phyloP scores from a whole-genome alignment of 64 coral and sea anemone species.

The Orbicella faveolata region DNA sequence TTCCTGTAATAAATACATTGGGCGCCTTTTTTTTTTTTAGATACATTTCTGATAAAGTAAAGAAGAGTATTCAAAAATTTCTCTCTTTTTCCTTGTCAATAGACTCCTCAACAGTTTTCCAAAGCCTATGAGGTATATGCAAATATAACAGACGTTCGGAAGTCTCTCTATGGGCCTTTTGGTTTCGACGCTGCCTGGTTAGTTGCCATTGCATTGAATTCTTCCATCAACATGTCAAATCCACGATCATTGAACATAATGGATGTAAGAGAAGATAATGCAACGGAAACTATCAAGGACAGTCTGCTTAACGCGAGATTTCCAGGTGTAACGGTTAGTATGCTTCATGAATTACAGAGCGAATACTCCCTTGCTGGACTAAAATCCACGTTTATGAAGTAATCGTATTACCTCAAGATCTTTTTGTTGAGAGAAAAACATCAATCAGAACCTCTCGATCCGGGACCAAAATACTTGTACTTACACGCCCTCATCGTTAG shows the following conservation, averaged over 20 bases:
- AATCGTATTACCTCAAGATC: too few relatives aligned
- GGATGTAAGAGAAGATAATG: slow-evolving; percentile 3
- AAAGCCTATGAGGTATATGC: slow-evolving; percentile 28
- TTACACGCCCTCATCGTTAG: too few relatives aligned
- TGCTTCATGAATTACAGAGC: too few relatives aligned
- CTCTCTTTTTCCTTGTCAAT: not conserved
- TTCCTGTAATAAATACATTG: too few relatives aligned
- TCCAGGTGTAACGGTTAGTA: slow-evolving; percentile 75
- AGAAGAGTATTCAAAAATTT: too few relatives aligned
- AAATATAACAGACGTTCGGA: not conserved
- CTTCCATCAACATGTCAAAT: not conserved
- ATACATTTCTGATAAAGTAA: too few relatives aligned
- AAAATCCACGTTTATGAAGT: too few relatives aligned
- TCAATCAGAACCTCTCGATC: too few relatives aligned
- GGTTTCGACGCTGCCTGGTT: slow-evolving; percentile 88
- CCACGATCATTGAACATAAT: slow-evolving; percentile 1
- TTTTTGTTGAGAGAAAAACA: too few relatives aligned
- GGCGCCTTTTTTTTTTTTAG: too few relatives aligned
- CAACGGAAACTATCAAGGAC: slow-evolving; percentile 30
- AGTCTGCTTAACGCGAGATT: slow-evolving; percentile 57
- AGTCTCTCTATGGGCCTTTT: slow-evolving; percentile 67
- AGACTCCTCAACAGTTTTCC: slow-evolving; percentile 60
- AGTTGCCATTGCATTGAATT: slow-evolving; percentile 65
- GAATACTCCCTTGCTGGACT: too few relatives aligned
- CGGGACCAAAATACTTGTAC: too few relatives aligned